Conservation (phyloP, 2,797 vertebrate species). For the Girardinus metallicus region DNA sequence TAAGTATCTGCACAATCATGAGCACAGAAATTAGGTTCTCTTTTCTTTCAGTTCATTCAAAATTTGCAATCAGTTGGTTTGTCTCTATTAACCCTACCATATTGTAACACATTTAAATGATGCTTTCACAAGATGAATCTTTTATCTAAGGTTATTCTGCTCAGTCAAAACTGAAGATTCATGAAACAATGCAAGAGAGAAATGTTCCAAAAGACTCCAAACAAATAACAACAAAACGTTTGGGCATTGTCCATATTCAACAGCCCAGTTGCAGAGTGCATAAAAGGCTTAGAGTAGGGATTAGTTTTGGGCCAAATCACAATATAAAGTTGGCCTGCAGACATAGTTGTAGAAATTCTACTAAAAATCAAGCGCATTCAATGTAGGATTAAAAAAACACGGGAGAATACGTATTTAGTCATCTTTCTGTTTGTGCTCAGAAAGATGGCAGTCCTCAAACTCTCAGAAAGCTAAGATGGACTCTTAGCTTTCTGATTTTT, state of each 20-base stretch:
- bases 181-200: neutral
- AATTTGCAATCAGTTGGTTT: neutral
- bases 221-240: neutral
- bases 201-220: neutral
- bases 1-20: too few species aligned
- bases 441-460: neutral
- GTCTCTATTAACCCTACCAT: neutral
- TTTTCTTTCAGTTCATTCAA: neutral
- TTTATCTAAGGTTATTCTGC: neutral
- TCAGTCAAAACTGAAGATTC: neutral
- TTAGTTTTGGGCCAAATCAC: neutral
- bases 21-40: too few species aligned
- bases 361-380: neutral
- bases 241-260: neutral
- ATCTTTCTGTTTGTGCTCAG: neutral
- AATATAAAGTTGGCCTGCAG: neutral
- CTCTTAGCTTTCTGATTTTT: neutral
- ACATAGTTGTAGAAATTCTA: neutral
- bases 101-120: neutral
- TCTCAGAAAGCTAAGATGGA: too few species aligned
- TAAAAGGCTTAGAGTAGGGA: neutral
- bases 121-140: neutral
- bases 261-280: neutral
- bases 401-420: neutral
- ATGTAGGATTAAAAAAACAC: neutral